phyloP scores from a whole-genome alignment of 2,888 invertebrate species.

The Drosophila subsilvestris region DNA sequence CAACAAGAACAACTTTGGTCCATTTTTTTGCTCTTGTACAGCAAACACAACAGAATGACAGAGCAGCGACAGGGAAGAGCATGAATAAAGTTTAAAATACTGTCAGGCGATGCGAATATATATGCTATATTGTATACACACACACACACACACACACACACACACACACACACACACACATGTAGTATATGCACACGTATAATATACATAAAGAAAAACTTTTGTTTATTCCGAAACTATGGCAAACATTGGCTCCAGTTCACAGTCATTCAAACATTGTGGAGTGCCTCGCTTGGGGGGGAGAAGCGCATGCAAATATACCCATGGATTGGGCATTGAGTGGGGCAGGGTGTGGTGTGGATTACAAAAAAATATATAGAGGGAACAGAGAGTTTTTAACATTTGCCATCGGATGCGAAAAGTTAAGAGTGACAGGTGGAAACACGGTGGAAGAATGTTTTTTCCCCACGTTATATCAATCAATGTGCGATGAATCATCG shows the following conservation, averaged over 20 bases:
- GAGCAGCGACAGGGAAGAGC: conserved; percentile 26
- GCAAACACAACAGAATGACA: conserved; percentile 54
- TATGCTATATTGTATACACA: neutral
- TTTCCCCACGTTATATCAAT: neutral
- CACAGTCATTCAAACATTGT: conserved; percentile 1
- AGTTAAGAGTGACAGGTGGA: neutral
- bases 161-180: too few species aligned
- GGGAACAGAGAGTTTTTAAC: neutral
- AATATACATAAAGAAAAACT: conserved; percentile 25
- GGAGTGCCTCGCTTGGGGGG: neutral
- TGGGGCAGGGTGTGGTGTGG: too few species aligned
- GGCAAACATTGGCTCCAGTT: conserved; percentile 15
- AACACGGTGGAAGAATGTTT: neutral
- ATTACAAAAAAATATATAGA: too few species aligned
- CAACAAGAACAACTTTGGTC: conserved; percentile 33
- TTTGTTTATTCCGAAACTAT: conserved; percentile 63
- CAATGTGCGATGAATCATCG: neutral
- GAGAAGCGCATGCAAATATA: neutral
- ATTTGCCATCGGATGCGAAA: neutral
- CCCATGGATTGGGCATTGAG: neutral
- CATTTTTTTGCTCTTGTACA: conserved; percentile 4
- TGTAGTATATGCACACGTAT: neutral
- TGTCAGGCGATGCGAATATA: conserved; percentile 35
- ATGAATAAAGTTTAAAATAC: conserved; percentile 63
- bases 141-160: too few species aligned